These are phyloP conservation scores for Dichetophora obliterata DNA, from an alignment of 2,888 invertebrate species.

Conservation along the genomic window DNA sequence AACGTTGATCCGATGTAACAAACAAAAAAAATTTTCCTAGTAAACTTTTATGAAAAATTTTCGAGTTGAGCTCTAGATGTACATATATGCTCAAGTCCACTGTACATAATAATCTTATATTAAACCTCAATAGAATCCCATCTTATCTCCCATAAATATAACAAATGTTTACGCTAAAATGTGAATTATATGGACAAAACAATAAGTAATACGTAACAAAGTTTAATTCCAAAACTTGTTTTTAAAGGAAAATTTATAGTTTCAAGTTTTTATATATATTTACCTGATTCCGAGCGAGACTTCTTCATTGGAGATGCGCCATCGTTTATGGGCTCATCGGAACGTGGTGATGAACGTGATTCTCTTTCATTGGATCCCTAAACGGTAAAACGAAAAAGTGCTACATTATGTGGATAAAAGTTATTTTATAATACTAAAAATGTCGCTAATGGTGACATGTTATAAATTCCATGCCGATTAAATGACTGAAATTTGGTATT, in stretches of 20 bases:
- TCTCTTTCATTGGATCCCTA: slow-evolving; percentile 67
- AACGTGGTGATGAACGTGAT: slow-evolving; percentile 63
- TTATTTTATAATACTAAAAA: no score
- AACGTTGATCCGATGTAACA: no score
- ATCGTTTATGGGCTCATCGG: slow-evolving; percentile 60
- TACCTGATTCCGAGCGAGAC: slow-evolving; percentile 64
- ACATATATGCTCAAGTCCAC: slow-evolving; percentile 3
- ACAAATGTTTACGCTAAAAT: not conserved
- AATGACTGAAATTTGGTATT: no score
- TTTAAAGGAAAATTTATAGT: slow-evolving; percentile 8
- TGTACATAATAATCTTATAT: not conserved
- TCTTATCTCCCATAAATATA: slow-evolving; percentile 6
- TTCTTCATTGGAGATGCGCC: slow-evolving; percentile 61
- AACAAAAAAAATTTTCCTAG: slow-evolving; percentile 3
- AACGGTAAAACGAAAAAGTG: slow-evolving; percentile 38
- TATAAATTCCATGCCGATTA: no score
- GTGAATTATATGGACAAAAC: slow-evolving; percentile 3
- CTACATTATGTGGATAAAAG: no score
- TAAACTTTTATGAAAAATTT: not conserved
- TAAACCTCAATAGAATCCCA: not conserved
- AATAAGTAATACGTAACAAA: slow-evolving; percentile 12
- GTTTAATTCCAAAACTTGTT: not conserved
- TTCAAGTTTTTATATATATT: slow-evolving; percentile 49
- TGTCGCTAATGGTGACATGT: no score
- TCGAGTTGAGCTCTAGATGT: slow-evolving; percentile 1